phyloP scores from a whole-genome alignment of 2,888 invertebrate genomes.

The Acrobasis suavella region DNA sequence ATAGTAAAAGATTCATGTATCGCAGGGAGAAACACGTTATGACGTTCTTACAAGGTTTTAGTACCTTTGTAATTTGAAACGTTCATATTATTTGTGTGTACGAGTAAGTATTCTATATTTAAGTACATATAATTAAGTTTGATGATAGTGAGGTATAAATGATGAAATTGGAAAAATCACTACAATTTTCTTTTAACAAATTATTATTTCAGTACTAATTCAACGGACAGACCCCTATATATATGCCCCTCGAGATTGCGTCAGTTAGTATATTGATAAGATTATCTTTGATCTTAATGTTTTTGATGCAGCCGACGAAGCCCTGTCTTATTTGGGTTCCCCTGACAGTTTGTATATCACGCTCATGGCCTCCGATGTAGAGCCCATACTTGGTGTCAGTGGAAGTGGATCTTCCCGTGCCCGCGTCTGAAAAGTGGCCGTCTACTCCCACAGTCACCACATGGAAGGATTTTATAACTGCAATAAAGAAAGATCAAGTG shows the following conservation, averaged over 20 bases:
- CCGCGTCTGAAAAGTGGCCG: slow-evolving; percentile 87
- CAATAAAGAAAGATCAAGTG: slow-evolving; percentile 32
- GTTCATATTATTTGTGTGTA: no score
- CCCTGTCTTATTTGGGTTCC: slow-evolving; percentile 84
- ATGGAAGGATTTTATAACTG: slow-evolving; percentile 94
- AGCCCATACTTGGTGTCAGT: slow-evolving; percentile 93
- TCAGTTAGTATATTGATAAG: slow-evolving; percentile 55
- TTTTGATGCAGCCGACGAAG: slow-evolving; percentile 91
- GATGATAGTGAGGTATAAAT: no score
- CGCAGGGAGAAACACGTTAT: no score
- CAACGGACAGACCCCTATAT: slow-evolving; percentile 90
- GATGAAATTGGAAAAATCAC: no score
- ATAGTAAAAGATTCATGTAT: no score
- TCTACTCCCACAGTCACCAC: slow-evolving; percentile 94
- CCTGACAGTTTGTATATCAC: slow-evolving; percentile 78
- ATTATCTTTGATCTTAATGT: slow-evolving; percentile 82
- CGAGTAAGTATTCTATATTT: no score
- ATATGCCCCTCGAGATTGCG: slow-evolving; percentile 87
- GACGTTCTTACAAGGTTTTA: no score
- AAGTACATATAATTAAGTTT: no score
- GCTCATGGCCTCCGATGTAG: slow-evolving; percentile 93
- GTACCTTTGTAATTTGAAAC: no score
- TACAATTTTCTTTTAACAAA: no score
- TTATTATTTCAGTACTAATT: slow-evolving; percentile 73
- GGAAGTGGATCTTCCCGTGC: slow-evolving; percentile 86